Base-by-base conservation (phyloP, 1,140 invertebrate species). In the Akabosia matsudoensis region DNA sequence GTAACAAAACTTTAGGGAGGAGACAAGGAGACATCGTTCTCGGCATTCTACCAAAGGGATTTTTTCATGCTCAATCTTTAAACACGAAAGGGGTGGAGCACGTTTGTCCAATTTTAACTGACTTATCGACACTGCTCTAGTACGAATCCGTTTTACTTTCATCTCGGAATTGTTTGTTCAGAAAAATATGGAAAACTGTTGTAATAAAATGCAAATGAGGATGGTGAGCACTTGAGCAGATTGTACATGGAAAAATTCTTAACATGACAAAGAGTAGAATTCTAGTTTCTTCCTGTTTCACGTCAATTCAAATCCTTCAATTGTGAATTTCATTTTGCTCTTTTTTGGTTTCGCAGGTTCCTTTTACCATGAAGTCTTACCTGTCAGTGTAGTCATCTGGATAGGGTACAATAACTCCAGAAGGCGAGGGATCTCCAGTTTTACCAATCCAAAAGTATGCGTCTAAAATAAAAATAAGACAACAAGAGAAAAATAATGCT, bases 371-470 rank as follows among this genome's bases (percentile, higher is more conserved):
- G 45, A n/a, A 52, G 74, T 87, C 87, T 88, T 85, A 92, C 92
- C 88, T 89, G 81, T 89, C 90, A 31, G 85, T 85, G 83, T 91
- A 92, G 81, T 92, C 90, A 82, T 94, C 92, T 33, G 93, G 93
- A 84, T 94, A 95, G 0, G 93, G 92, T 82, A 96, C 90, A 22
- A 93, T 89, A 64, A 89, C 90, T 70, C 93, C 94, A 16, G 91
- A 90, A 2, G 92, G 92, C 77, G 89, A 90, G 0, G 93, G 93
- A 70, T 89, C 86, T 0, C 88, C 85, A 0, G 90, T 90, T 82
- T 92, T 92, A 1, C 93, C 93, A 26, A 92, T 91, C 93, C 93
- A 95, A 86, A 96, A 96, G 85, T 90, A 94, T 1, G 92, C 92
- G 84, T 92, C 92, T 88, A 82, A 45, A 45, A 45, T 45, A 18